Evolutionary conservation across 2,797 vertebrate genomes (phyloP).

Genomic region (Anisognathus igniventris): DNA sequence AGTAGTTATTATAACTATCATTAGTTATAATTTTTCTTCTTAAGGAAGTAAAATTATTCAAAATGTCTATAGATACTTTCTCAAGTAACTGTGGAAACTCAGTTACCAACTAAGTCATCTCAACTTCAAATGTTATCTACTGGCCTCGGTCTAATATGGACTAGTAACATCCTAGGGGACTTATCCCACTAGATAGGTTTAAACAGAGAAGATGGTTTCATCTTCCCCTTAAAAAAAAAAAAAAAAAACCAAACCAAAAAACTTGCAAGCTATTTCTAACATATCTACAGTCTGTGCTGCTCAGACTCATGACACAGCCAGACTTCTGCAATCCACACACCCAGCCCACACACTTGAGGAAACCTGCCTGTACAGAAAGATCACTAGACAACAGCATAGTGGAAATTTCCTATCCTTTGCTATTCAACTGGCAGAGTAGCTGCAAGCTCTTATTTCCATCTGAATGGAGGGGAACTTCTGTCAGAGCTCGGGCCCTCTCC

Average conservation of each 20-base stretch:
- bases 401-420: conserved; percentile 82
- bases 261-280: background rate
- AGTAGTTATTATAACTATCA: background rate
- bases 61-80: background rate
- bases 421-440: conserved; percentile 40
- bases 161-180: background rate
- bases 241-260: background rate
- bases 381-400: conserved; percentile 66
- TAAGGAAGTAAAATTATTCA: background rate
- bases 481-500: conserved; percentile 33
- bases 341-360: conserved; percentile 40
- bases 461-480: conserved; percentile 59
- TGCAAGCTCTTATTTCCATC: conserved; percentile 72
- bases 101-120: background rate
- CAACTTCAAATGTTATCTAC: background rate
- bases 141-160: background rate
- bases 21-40: background rate
- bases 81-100: background rate
- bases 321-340: background rate
- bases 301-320: background rate
- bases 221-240: background rate
- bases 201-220: background rate
- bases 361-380: conserved; percentile 48
- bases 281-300: background rate
- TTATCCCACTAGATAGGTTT: background rate